A percentile compares a stretch with the other conserved stretches of the same genome.
phyloP scores from a whole-genome alignment of 2,888 invertebrate species.

The Listrodromus nycthemerus region DNA sequence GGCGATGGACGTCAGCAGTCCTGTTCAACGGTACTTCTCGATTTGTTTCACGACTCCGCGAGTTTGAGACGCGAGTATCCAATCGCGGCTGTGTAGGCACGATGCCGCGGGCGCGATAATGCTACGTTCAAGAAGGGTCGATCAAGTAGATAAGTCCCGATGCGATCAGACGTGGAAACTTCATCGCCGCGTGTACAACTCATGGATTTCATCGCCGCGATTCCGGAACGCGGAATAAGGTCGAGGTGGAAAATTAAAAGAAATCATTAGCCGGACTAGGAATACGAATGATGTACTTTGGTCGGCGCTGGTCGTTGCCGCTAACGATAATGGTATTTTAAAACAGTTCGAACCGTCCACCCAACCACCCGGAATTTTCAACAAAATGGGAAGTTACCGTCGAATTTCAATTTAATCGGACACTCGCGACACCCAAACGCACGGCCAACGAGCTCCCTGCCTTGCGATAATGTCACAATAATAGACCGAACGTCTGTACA shows the following conservation, averaged over 20 bases:
- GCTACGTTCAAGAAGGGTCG: background rate
- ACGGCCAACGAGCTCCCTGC: constrained; percentile 15
- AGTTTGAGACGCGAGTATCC: constrained; percentile 7
- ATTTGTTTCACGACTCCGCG: constrained; percentile 41
- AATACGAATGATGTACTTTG: background rate
- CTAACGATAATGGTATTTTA: constrained; percentile 18
- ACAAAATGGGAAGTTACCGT: constrained; percentile 1
- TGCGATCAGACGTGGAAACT: constrained; percentile 36
- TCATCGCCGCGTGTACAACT: background rate
- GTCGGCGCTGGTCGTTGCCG: background rate
- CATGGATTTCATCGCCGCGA: background rate
- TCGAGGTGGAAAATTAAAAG: background rate
- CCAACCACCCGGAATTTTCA: background rate
- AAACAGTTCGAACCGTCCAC: background rate
- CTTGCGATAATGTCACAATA: constrained; percentile 9
- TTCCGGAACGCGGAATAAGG: background rate
- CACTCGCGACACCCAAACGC: background rate
- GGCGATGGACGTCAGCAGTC: constrained; percentile 56
- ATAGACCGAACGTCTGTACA: background rate
- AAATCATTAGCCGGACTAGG: background rate
- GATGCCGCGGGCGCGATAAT: background rate
- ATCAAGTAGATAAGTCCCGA: constrained; percentile 52
- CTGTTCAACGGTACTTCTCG: constrained; percentile 40
- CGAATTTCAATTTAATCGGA: constrained; percentile 38
- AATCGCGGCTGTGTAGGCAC: background rate